phyloP scores from a whole-genome alignment of 2,888 invertebrate species.

The Caenorhabditis sulstoni region DNA sequence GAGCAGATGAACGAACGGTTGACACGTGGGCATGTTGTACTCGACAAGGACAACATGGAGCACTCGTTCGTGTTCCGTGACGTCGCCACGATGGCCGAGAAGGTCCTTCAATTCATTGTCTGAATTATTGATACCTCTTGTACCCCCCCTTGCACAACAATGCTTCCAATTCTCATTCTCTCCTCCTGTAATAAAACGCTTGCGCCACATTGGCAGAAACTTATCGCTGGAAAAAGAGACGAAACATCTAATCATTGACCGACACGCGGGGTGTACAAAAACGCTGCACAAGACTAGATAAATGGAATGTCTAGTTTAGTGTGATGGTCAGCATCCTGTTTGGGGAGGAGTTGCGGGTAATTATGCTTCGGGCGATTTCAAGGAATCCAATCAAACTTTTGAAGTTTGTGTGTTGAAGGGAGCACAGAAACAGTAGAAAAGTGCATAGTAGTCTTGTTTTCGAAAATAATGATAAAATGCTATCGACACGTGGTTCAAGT shows the following conservation, averaged over 20 bases:
- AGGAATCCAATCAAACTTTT: no score
- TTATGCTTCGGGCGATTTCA: no score
- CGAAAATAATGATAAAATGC: neutral
- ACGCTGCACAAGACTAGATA: constrained; percentile 3
- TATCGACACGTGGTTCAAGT: constrained; percentile 11
- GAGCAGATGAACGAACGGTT: constrained; percentile 59
- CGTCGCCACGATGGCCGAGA: constrained; percentile 70
- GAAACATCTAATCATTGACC: constrained; percentile 47
- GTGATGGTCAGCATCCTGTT: constrained; percentile 44
- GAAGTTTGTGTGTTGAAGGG: constrained; percentile 2
- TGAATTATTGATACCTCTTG: constrained; percentile 13
- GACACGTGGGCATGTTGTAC: constrained; percentile 67
- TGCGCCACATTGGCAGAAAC: constrained; percentile 10
- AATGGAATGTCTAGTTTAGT: constrained; percentile 57
- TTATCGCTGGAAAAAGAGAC: constrained; percentile 23
- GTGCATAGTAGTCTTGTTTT: constrained; percentile 7
- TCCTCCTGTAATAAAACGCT: constrained; percentile 19
- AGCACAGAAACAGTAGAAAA: neutral
- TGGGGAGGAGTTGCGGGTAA: neutral
- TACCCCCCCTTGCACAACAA: neutral
- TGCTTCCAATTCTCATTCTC: neutral
- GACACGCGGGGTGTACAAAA: constrained; percentile 24
- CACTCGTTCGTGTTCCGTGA: constrained; percentile 75
- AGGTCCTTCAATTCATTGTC: constrained; percentile 66
- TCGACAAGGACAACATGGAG: constrained; percentile 71